Conservation (phyloP, 2,113 vertebrate species). For the Hippoglossus stenolepis region DNA sequence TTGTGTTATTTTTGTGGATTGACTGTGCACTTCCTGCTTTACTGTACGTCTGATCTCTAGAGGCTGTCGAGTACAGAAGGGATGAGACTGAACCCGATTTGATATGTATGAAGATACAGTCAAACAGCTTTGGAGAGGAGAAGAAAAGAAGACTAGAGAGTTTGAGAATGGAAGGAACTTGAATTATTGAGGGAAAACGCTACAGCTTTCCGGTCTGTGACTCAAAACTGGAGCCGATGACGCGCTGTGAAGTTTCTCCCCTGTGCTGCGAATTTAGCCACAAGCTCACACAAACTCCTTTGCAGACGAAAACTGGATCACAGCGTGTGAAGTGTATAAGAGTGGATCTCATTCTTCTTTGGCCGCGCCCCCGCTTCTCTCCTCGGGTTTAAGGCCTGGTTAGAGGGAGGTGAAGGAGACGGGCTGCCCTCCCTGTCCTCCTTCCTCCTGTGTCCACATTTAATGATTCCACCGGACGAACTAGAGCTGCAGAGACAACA, state of each 20-base stretch:
- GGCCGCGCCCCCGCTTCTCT: constrained; percentile 33
- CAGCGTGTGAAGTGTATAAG: neutral
- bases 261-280: constrained; percentile 41
- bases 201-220: constrained; percentile 39
- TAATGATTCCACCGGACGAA: constrained; percentile 29
- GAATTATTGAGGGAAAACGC: constrained; percentile 66
- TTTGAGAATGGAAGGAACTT: constrained; percentile 32
- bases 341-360: constrained; percentile 27
- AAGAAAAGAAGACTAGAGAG: neutral
- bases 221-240: constrained; percentile 23
- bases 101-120: constrained; percentile 46
- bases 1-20: constrained; percentile 19
- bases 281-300: constrained; percentile 36
- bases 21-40: constrained; percentile 26
- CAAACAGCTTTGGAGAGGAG: neutral
- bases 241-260: constrained; percentile 54
- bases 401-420: constrained; percentile 9
- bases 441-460: constrained; percentile 23
- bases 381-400: constrained; percentile 27
- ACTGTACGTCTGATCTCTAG: constrained; percentile 34
- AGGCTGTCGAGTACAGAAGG: constrained; percentile 27
- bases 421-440: constrained; percentile 18
- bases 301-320: constrained; percentile 45
- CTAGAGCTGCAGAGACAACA: constrained; percentile 37
- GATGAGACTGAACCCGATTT: constrained; percentile 48